Evolutionary conservation across 1,140 invertebrate genomes (phyloP).

Genomic region (Pinna nobilis): DNA sequence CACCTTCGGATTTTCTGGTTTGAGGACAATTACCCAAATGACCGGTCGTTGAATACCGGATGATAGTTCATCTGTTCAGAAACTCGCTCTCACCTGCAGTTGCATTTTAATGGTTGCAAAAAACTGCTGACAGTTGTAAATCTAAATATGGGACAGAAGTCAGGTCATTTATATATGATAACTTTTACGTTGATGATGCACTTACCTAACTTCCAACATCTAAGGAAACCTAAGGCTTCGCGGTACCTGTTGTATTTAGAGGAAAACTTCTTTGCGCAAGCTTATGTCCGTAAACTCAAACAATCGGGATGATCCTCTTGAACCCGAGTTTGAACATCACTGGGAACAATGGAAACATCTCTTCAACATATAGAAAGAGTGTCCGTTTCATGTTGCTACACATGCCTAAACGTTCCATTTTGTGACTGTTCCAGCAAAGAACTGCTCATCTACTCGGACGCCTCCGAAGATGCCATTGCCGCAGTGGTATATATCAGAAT

Average conservation of each 20-base stretch:
- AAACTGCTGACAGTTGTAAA: background rate
- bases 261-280: conserved; percentile 35
- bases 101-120: conserved; percentile 22
- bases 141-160: conserved; percentile 5
- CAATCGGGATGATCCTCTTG: conserved; percentile 43
- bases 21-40: conserved; percentile 6
- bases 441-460: background rate
- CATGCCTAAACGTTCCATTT: background rate
- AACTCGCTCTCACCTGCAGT: conserved; percentile 29
- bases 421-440: background rate
- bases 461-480: conserved; percentile 11
- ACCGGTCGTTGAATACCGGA: conserved; percentile 26
- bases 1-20: conserved; percentile 39
- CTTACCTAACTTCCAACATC: conserved; percentile 5
- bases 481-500: conserved; percentile 24
- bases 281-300: conserved; percentile 26
- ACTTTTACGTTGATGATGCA: conserved; percentile 33
- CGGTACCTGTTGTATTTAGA: conserved; percentile 34
- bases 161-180: background rate
- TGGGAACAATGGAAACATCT: conserved; percentile 35
- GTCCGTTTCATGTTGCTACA: background rate
- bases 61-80: conserved; percentile 43
- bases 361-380: background rate
- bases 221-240: conserved; percentile 34
- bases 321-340: background rate